Percentiles rank a stretch among this genome's conserved stretches.
Evolutionary conservation across 1,140 invertebrate species (phyloP).

Genomic region (Drosophila mojavensis): DNA sequence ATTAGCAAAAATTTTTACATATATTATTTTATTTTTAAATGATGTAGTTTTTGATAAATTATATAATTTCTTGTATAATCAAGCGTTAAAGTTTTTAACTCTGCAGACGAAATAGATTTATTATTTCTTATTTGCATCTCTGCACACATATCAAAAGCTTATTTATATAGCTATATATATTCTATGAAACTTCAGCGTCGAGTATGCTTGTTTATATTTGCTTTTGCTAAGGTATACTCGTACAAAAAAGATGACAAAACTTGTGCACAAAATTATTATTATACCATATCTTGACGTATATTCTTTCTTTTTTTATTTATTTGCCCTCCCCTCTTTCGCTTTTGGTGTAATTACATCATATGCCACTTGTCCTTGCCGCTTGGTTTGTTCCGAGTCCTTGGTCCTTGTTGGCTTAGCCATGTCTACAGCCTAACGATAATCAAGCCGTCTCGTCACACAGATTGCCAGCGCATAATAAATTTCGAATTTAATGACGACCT

Average conservation of each 20-base stretch:
- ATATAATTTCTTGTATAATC: too few relatives aligned
- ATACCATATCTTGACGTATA: neutral
- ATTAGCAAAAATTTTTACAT: neutral
- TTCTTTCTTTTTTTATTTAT: neutral
- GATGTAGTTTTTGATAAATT: too few relatives aligned
- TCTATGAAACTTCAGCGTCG: too few relatives aligned
- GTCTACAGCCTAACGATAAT: slow-evolving; percentile 20
- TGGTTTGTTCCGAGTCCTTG: slow-evolving; percentile 19
- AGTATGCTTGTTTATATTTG: neutral
- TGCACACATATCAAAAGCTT: too few relatives aligned
- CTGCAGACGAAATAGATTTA: too few relatives aligned
- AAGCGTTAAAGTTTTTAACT: too few relatives aligned
- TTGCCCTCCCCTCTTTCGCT: neutral
- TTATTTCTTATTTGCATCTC: too few relatives aligned
- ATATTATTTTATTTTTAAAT: too few relatives aligned
- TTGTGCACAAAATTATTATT: slow-evolving; percentile 1
- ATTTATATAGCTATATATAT: too few relatives aligned
- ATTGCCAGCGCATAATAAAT: slow-evolving; percentile 10
- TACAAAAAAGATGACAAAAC: slow-evolving; percentile 6
- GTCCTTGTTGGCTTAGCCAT: neutral
- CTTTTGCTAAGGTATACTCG: neutral
- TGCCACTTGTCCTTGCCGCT: slow-evolving; percentile 32
- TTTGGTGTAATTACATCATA: slow-evolving; percentile 35
- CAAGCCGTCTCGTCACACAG: slow-evolving; percentile 17
- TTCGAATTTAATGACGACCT: slow-evolving; percentile 16